These are phyloP conservation scores for Lepus americanus DNA, from an alignment of 2,113 vertebrate genomes.

Conservation along the genomic window DNA sequence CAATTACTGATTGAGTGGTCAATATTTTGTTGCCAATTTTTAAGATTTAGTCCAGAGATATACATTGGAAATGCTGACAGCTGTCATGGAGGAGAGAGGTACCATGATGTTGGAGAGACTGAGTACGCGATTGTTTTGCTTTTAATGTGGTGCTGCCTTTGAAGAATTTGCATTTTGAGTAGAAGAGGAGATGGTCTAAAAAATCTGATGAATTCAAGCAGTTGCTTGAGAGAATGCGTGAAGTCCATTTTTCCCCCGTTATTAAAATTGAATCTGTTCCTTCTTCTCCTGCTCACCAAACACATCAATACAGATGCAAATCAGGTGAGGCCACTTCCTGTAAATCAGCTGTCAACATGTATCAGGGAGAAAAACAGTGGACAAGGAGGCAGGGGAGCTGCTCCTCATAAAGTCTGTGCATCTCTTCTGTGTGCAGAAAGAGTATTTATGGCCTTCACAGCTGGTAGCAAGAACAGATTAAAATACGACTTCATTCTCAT, in stretches of 20 bases:
- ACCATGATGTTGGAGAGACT: neutral
- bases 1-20: constrained; percentile 2
- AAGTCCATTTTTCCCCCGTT: neutral
- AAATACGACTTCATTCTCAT: neutral
- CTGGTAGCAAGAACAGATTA: neutral
- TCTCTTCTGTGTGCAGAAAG: neutral
- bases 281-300: constrained; percentile 56
- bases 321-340: constrained; percentile 57
- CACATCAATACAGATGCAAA: constrained; percentile 66
- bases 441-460: neutral
- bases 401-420: neutral
- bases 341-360: constrained; percentile 39
- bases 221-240: neutral
- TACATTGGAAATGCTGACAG: neutral
- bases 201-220: constrained; percentile 20
- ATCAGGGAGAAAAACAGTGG: constrained; percentile 12
- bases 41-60: neutral
- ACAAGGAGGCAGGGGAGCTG: neutral
- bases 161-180: neutral
- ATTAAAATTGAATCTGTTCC: constrained; percentile 51
- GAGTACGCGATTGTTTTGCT: too few species aligned
- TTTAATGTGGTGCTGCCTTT: neutral
- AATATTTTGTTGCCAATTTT: neutral
- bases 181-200: neutral
- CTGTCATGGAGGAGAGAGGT: neutral